Percentiles rank a stretch among this genome's conserved stretches.
These are phyloP conservation scores for Thumatha senex DNA, from an alignment of 2,888 invertebrate genomes.

Conservation along the genomic window DNA sequence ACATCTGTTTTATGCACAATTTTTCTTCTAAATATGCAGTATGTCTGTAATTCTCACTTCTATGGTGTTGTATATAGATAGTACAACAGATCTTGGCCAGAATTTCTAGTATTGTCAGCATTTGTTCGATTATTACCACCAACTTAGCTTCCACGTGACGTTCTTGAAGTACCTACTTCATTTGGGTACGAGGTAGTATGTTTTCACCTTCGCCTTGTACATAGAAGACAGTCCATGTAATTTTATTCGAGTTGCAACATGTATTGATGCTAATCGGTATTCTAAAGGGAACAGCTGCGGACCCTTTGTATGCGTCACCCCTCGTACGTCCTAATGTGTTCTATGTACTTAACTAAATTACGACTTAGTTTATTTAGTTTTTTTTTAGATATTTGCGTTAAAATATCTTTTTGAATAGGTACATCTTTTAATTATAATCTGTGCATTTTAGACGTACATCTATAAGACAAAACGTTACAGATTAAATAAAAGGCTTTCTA, in stretches of 20 bases:
- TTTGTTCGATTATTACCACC: too few relatives aligned
- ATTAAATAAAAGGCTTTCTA: too few relatives aligned
- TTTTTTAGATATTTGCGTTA: slow-evolving; percentile 11
- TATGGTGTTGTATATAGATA: too few relatives aligned
- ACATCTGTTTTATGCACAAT: too few relatives aligned
- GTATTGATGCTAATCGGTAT: slow-evolving; percentile 56
- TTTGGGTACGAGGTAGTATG: background rate
- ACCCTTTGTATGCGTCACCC: slow-evolving; percentile 47
- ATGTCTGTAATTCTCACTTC: too few relatives aligned
- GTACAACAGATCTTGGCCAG: too few relatives aligned
- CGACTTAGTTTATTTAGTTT: slow-evolving; percentile 14
- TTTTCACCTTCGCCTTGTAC: slow-evolving; percentile 2
- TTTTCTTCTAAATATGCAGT: too few relatives aligned
- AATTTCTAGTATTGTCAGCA: too few relatives aligned
- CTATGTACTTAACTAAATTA: slow-evolving; percentile 39
- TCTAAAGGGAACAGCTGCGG: slow-evolving; percentile 55
- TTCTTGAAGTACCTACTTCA: background rate
- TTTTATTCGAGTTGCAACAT: slow-evolving; percentile 39
- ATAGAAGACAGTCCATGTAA: slow-evolving; percentile 15
- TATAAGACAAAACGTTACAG: too few relatives aligned
- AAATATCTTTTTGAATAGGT: slow-evolving; percentile 3
- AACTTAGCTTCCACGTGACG: background rate
- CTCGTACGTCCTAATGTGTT: slow-evolving; percentile 39
- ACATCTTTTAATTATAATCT: background rate
- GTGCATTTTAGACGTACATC: background rate